A percentile compares a stretch with the other conserved stretches of the same genome.
These are phyloP conservation scores for Brachyalestes nurse DNA, from an alignment of 2,797 vertebrate genomes.

Conservation along the genomic window DNA sequence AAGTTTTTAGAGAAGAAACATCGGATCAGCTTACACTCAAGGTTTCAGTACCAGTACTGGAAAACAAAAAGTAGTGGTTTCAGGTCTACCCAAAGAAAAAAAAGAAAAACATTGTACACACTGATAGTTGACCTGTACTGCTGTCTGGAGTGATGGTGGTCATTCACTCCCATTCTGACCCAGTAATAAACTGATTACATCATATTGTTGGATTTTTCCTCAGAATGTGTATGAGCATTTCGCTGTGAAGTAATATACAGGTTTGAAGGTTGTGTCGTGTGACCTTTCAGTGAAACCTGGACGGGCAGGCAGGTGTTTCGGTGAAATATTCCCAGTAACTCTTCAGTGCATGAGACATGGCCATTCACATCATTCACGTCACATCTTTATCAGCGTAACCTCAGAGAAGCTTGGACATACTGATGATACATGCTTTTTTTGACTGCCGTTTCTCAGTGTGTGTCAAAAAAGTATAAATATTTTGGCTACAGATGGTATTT, in stretches of 20 bases:
- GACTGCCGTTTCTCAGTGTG: slow-evolving; percentile 11
- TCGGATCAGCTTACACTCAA: too few relatives aligned
- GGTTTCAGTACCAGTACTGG: too few relatives aligned
- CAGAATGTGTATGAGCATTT: not conserved
- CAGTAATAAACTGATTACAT: not conserved
- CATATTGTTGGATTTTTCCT: too few relatives aligned
- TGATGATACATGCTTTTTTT: slow-evolving; percentile 18
- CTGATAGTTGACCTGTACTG: not conserved
- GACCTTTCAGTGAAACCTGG: not conserved
- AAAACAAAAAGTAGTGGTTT: too few relatives aligned
- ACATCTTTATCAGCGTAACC: not conserved
- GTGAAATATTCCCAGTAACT: not conserved
- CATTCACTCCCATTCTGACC: not conserved
- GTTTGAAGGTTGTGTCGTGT: not conserved
- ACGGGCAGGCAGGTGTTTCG: not conserved
- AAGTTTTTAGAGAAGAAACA: too few relatives aligned
- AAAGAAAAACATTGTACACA: too few relatives aligned
- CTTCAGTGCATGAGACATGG: not conserved
- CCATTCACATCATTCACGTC: not conserved
- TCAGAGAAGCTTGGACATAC: not conserved
- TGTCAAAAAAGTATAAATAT: slow-evolving; percentile 44
- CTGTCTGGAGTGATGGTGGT: not conserved
- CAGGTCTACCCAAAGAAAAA: too few relatives aligned
- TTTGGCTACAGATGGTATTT: slow-evolving; percentile 54
- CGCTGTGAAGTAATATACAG: not conserved